Evolutionary conservation across 2,113 vertebrate species (phyloP).

Genomic region (Vidua macroura): DNA sequence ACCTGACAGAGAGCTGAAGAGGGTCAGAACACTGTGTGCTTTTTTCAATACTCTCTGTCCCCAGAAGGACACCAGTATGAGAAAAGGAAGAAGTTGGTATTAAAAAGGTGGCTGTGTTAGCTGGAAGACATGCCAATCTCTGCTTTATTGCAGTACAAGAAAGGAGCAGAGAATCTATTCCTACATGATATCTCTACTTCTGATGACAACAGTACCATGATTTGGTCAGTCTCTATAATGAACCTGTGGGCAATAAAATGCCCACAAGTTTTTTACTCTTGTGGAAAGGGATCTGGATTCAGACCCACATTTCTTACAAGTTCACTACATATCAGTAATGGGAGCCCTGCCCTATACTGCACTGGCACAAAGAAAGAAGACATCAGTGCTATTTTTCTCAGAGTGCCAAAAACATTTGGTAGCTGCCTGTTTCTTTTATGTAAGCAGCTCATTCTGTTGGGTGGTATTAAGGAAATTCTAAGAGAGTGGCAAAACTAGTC

Average conservation of each 20-base stretch:
- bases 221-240: neutral
- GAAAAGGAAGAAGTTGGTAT: neutral
- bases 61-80: neutral
- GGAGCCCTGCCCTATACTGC: neutral
- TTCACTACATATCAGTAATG: neutral
- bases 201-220: neutral
- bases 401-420: neutral
- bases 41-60: neutral
- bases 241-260: neutral
- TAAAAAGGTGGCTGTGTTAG: neutral
- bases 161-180: neutral
- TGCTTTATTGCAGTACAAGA: neutral
- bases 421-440: neutral
- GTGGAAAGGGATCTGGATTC: neutral
- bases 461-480: neutral
- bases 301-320: neutral
- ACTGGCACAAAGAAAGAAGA: neutral
- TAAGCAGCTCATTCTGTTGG: neutral
- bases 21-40: conserved; percentile 18
- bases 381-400: neutral
- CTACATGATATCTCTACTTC: neutral
- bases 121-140: neutral
- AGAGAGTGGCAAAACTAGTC: neutral
- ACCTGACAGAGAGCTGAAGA: neutral
- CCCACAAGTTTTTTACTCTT: neutral